Evolutionary conservation across 2,888 invertebrate species (phyloP).

Genomic region (Globia sparganii): DNA sequence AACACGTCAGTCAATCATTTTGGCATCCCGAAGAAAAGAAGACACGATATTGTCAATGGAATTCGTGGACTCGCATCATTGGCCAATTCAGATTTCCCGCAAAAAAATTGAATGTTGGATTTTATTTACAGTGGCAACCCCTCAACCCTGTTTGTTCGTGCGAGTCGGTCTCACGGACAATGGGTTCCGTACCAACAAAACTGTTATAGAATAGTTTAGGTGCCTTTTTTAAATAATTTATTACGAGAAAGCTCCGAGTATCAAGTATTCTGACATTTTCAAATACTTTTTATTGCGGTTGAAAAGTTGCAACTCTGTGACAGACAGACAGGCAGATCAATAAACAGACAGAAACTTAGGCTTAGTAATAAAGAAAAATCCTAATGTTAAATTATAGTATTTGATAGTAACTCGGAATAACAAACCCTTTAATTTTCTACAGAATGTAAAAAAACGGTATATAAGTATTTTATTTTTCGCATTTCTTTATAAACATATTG

Average conservation of each 20-base stretch:
- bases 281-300: background rate
- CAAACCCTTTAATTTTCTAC: background rate
- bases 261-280: background rate
- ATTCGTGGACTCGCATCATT: constrained; percentile 85
- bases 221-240: background rate
- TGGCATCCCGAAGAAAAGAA: constrained; percentile 58
- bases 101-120: background rate
- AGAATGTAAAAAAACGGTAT: background rate
- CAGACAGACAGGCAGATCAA: background rate
- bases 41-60: constrained; percentile 83
- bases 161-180: background rate
- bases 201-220: background rate
- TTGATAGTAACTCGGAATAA: background rate
- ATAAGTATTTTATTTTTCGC: background rate
- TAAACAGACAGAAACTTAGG: background rate
- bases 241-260: background rate
- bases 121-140: constrained; percentile 46
- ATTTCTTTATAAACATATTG: background rate
- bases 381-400: background rate
- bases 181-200: constrained; percentile 2
- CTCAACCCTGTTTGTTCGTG: background rate
- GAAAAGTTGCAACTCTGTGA: constrained; percentile 5
- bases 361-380: background rate
- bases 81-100: constrained; percentile 76
- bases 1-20: constrained; percentile 84